Evolutionary conservation across 1,140 invertebrate species (phyloP).

Genomic region (Ceratoteleas bidentatus): DNA sequence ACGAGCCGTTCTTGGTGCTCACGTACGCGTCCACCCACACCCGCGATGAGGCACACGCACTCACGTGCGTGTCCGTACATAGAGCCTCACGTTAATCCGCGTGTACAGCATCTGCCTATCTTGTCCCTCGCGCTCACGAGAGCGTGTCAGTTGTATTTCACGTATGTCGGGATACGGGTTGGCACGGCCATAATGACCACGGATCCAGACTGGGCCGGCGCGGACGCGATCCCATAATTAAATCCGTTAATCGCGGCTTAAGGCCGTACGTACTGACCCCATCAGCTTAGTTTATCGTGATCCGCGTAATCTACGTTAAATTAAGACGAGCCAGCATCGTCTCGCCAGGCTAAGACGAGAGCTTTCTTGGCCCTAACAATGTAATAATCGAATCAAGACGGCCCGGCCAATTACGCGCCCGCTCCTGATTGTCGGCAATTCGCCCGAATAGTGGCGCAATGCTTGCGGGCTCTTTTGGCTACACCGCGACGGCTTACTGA

Average conservation of each 20-base stretch:
- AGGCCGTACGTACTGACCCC: conserved; percentile 74
- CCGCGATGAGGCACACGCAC: conserved; percentile 4
- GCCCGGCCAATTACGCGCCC: conserved; percentile 36
- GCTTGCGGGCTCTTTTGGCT: conserved; percentile 6
- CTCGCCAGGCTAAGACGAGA: conserved; percentile 34
- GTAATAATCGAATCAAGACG: conserved; percentile 50
- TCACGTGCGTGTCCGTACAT: conserved; percentile 54
- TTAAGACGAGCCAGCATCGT: conserved; percentile 74
- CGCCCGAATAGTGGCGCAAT: conserved; percentile 3
- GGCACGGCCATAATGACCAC: conserved; percentile 63
- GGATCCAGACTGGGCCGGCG: conserved; percentile 54
- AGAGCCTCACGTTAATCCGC: conserved; percentile 56
- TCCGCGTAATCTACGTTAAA: conserved; percentile 79
- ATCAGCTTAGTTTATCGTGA: conserved; percentile 80
- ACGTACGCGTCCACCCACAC: conserved; percentile 28
- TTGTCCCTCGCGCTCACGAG: conserved; percentile 42
- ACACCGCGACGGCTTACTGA: background rate
- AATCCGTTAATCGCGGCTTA: conserved; percentile 70
- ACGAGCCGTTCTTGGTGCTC: conserved; percentile 19
- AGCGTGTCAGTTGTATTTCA: conserved; percentile 55
- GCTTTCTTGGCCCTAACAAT: conserved; percentile 22
- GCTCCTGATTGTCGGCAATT: conserved; percentile 39
- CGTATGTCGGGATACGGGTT: conserved; percentile 57
- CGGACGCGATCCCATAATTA: conserved; percentile 68
- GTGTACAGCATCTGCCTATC: conserved; percentile 65